Percentiles rank a stretch among this genome's conserved stretches.
Evolutionary conservation across 1,140 invertebrate species (phyloP).

Genomic region (Catajapyx aquilonaris): DNA sequence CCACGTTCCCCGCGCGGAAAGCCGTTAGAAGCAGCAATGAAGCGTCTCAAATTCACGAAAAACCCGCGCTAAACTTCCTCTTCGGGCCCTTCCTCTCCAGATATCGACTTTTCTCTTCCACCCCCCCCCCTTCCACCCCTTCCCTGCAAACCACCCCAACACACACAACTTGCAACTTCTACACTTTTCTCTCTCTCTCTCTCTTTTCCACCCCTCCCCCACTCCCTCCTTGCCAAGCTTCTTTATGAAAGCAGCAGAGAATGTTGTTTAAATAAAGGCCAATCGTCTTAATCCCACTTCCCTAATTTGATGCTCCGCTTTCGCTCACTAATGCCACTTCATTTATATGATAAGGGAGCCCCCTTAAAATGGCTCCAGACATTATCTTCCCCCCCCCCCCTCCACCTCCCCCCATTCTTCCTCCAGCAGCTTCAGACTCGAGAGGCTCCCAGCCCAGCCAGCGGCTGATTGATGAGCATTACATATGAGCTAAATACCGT

Average conservation of each 20-base stretch:
- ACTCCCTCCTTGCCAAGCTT: background rate
- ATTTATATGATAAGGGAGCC: conserved; percentile 15
- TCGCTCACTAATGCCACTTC: conserved; percentile 14
- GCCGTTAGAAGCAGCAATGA: too few species aligned
- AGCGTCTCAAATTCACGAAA: too few species aligned
- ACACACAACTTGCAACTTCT: too few species aligned
- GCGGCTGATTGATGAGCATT: conserved; percentile 16
- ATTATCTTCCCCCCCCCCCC: conserved; percentile 1
- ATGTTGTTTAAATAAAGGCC: conserved; percentile 11
- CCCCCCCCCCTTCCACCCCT: too few species aligned
- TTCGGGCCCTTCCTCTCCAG: too few species aligned
- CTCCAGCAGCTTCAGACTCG: background rate
- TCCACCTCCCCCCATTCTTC: conserved; percentile 1
- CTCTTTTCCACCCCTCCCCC: conserved; percentile 1
- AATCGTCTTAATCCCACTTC: conserved; percentile 8
- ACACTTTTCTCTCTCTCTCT: conserved; percentile 6
- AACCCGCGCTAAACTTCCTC: too few species aligned
- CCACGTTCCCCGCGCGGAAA: too few species aligned
- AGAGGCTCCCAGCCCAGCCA: too few species aligned
- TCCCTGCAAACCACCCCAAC: too few species aligned
- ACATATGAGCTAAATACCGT: conserved; percentile 17
- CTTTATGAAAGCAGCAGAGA: background rate
- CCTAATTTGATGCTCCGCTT: conserved; percentile 11
- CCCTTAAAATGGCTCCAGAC: conserved; percentile 3
- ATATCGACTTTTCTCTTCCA: too few species aligned